Evolutionary conservation across 2,888 invertebrate species (phyloP).

Genomic region (Smittia aterrima): DNA sequence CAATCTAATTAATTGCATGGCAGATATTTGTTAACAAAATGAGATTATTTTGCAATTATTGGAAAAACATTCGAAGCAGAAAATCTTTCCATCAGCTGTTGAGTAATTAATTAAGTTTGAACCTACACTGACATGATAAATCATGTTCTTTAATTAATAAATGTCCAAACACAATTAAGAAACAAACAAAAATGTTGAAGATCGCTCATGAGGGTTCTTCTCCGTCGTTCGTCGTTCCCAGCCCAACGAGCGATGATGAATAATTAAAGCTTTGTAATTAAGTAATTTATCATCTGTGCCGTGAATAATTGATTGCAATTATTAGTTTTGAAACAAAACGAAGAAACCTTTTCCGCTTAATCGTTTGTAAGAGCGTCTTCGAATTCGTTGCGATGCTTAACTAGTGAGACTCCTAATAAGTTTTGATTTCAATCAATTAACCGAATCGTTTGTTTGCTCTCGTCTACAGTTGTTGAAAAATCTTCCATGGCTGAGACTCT

Average conservation of each 20-base stretch:
- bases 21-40: slow-evolving; percentile 32
- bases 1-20: slow-evolving; percentile 13
- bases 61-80: background rate
- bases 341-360: background rate
- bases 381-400: slow-evolving; percentile 27
- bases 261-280: slow-evolving; percentile 27
- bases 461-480: background rate
- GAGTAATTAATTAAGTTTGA: slow-evolving; percentile 38
- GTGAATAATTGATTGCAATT: slow-evolving; percentile 38
- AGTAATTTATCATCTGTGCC: slow-evolving; percentile 36
- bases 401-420: slow-evolving; percentile 22
- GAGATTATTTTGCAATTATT: slow-evolving; percentile 22
- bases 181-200: background rate
- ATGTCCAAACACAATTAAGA: slow-evolving; percentile 36
- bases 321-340: background rate
- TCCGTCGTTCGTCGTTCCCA: background rate
- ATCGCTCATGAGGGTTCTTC: background rate
- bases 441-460: background rate
- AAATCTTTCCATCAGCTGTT: background rate
- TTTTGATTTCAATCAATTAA: slow-evolving; percentile 35
- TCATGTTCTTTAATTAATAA: slow-evolving; percentile 32
- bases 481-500: background rate
- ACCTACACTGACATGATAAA: slow-evolving; percentile 12
- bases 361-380: background rate
- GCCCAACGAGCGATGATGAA: background rate